phyloP scores from a whole-genome alignment of 2,888 invertebrate genomes.

The Fragum whitleyi region DNA sequence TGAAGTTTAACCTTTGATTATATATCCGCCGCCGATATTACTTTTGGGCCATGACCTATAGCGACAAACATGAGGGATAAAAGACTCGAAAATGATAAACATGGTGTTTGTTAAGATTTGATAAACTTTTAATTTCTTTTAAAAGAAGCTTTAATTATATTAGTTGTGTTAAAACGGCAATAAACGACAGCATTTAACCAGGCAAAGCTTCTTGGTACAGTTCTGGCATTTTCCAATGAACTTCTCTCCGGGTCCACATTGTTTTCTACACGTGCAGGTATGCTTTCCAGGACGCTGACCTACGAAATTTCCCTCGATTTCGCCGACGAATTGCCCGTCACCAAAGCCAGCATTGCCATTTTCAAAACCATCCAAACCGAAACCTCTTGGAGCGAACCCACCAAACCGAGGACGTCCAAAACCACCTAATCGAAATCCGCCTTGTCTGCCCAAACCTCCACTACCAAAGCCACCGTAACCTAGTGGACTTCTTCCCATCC shows the following conservation, averaged over 20 bases:
- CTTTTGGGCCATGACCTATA: too few species aligned
- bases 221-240: neutral
- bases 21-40: too few species aligned
- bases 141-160: too few species aligned
- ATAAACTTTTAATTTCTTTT: too few species aligned
- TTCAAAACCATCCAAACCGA: neutral
- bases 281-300: neutral
- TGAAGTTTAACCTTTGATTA: too few species aligned
- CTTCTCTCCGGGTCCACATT: neutral
- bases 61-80: too few species aligned
- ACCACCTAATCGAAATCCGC: neutral
- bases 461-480: neutral
- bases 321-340: neutral
- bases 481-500: neutral
- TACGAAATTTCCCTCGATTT: neutral
- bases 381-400: neutral
- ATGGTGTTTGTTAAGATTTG: too few species aligned
- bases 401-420: neutral
- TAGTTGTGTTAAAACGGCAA: neutral
- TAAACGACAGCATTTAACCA: neutral
- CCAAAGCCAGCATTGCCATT: neutral
- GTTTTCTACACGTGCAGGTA: neutral
- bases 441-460: neutral
- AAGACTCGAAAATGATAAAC: too few species aligned
- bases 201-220: conserved; percentile 4